phyloP scores from a whole-genome alignment of 1,140 invertebrate species.

The Heliconius himera region DNA sequence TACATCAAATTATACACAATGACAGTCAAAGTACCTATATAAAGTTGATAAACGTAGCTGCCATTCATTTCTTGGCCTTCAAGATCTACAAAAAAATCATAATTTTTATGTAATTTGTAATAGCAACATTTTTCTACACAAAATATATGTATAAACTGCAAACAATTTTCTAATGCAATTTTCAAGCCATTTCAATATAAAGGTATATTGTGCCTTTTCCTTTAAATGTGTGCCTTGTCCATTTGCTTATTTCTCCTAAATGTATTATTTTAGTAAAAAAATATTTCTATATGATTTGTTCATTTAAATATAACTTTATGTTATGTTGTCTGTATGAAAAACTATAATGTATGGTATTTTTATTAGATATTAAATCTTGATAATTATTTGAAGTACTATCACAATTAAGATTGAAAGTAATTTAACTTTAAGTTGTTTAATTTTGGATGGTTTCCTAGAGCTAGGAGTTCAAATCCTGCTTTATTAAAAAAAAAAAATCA shows the following conservation, averaged over 20 bases:
- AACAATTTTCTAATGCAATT: background rate
- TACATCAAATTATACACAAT: too few species aligned
- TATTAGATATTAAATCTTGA: background rate
- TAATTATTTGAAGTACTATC: background rate
- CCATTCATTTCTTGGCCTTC: too few species aligned
- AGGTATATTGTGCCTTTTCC: conserved; percentile 39
- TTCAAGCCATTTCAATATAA: background rate
- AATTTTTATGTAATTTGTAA: too few species aligned
- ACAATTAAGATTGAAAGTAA: background rate
- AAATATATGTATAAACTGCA: too few species aligned
- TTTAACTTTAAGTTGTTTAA: background rate
- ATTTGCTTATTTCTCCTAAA: conserved; percentile 34
- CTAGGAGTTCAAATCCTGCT: too few species aligned
- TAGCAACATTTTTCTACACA: too few species aligned
- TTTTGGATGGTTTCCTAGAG: too few species aligned
- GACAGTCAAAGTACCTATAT: too few species aligned
- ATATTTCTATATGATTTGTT: background rate
- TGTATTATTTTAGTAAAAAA: conserved; percentile 31
- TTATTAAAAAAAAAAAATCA: too few species aligned
- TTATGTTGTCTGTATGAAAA: background rate
- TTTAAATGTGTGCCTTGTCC: conserved; percentile 45
- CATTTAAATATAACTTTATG: background rate
- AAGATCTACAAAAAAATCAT: too few species aligned
- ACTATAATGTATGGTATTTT: background rate
- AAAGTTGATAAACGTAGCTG: too few species aligned